phyloP scores from a whole-genome alignment of 2,797 vertebrate species.

The Danio jaintianensis region DNA sequence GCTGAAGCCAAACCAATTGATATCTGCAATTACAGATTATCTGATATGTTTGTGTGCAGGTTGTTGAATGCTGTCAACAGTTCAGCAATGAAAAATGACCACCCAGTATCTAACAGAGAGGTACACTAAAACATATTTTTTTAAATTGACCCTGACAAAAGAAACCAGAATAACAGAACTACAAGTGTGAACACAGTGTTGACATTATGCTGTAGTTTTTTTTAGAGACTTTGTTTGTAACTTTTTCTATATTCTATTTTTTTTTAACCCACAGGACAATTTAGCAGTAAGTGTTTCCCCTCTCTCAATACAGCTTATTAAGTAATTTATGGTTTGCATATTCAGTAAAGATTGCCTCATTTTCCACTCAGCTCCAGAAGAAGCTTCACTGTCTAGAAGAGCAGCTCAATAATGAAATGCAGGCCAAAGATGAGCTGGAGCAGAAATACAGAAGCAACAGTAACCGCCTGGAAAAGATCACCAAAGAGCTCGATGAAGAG shows the following conservation, averaged over 20 bases:
- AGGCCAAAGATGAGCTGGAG: conserved; percentile 92
- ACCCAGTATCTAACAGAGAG: conserved; percentile 78
- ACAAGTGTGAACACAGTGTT: too few species aligned
- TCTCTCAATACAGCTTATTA: not conserved
- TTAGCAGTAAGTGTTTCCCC: conserved; percentile 71
- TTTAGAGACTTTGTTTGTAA: not conserved
- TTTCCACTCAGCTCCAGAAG: conserved; percentile 88
- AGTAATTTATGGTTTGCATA: not conserved
- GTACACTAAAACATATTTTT: conserved; percentile 66
- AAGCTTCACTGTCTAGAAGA: conserved; percentile 89
- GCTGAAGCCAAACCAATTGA: not conserved
- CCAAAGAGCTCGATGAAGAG: conserved; percentile 97
- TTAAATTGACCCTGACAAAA: not conserved
- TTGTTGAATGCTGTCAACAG: conserved; percentile 88
- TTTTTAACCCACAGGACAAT: conserved; percentile 75
- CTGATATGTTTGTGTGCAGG: conserved; percentile 71
- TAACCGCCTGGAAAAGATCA: conserved; percentile 89
- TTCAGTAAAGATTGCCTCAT: conserved; percentile 1
- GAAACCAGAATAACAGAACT: too few species aligned
- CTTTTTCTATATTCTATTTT: conserved; percentile 51
- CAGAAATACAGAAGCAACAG: conserved; percentile 84
- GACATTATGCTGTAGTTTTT: too few species aligned
- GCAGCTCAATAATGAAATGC: conserved; percentile 89
- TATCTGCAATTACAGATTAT: not conserved
- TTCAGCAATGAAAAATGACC: conserved; percentile 84